Conservation (phyloP, 2,113 vertebrate species). For the Lamprotornis superbus region DNA sequence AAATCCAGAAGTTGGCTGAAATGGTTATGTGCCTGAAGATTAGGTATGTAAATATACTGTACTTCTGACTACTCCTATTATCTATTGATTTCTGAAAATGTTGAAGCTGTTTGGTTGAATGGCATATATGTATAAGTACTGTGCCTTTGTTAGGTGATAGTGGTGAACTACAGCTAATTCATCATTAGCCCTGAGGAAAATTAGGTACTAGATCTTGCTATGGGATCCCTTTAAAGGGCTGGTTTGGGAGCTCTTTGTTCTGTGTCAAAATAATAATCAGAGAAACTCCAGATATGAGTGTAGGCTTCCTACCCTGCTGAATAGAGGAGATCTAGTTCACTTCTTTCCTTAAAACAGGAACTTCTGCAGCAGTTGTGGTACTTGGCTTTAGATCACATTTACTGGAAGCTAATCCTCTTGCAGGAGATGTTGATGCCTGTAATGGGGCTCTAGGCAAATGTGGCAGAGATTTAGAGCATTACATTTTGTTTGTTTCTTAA, state of each 20-base stretch:
- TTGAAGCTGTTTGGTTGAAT: not conserved
- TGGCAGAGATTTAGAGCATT: not conserved
- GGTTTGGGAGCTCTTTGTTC: not conserved
- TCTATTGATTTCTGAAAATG: not conserved
- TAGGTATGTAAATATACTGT: rapidly evolving
- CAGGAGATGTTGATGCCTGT: not conserved
- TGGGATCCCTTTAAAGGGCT: not conserved
- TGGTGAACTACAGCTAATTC: rapidly evolving
- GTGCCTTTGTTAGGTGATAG: rapidly evolving
- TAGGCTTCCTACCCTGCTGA: not conserved
- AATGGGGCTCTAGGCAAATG: not conserved
- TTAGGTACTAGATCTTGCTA: rapidly evolving
- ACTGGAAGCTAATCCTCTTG: not conserved
- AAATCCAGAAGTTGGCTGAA: not conserved
- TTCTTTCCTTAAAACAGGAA: rapidly evolving
- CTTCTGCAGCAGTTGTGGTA: not conserved
- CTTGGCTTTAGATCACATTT: rapidly evolving
- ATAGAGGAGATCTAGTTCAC: rapidly evolving
- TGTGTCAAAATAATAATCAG: rapidly evolving
- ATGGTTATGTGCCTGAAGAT: not conserved
- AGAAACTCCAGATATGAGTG: rapidly evolving
- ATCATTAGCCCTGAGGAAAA: not conserved
- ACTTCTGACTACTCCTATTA: rapidly evolving
- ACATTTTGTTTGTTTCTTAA: not conserved
- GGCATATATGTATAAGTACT: rapidly evolving